Evolutionary conservation across 2,797 vertebrate species (phyloP), one percentile per base, ranked within the genome.

Genomic region (Phylloscopus collybita): DNA sequence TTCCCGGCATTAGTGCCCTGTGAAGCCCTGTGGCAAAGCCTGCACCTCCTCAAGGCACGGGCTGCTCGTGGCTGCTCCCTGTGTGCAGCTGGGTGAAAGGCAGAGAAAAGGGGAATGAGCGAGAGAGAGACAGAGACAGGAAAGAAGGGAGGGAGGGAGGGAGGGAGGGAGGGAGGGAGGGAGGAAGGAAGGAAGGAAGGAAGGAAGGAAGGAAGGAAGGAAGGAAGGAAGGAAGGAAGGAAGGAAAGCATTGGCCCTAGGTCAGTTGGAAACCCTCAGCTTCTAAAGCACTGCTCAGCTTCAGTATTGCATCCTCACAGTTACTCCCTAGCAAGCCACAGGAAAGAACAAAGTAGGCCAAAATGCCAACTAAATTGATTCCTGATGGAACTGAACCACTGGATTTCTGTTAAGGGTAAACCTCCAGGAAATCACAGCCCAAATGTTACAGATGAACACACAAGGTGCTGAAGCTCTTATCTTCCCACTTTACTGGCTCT

Each of bases 361-460:
- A 90, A 73, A 90, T 59, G 67, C 34, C 61, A 72, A n/a, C 4
- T 3, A 18, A 44, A 59, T 11, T n/a, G 34, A 47, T 72, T 80
- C 54, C 50, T 50, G 30, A 57, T 54, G 19, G 47, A 84, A 65
- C 19, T 50, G 42, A 62, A 17, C 13, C 3, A 2, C 3, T 29
- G 13, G 40, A 56, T 83, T 70, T 88, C 60, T 70, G 26, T 47
- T 27, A 32, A 75, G 59, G 36, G 9, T 44, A 47, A 73, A 42
- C 30, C 16, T 29, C 16, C 38, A 32, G 27, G 21, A 66, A 56
- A 53, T 71, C 69, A 47, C 20, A 59, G 45, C 5, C 9, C 40
- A 61, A 27, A 92, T 0, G 0, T 34, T 45, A 72, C 32, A 71
- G 36, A 74, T 13, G 20, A 44, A 38, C 5, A 17, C 20, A 9